phyloP scores from a whole-genome alignment of 2,113 vertebrate species.

The Cheirogaleus medius region DNA sequence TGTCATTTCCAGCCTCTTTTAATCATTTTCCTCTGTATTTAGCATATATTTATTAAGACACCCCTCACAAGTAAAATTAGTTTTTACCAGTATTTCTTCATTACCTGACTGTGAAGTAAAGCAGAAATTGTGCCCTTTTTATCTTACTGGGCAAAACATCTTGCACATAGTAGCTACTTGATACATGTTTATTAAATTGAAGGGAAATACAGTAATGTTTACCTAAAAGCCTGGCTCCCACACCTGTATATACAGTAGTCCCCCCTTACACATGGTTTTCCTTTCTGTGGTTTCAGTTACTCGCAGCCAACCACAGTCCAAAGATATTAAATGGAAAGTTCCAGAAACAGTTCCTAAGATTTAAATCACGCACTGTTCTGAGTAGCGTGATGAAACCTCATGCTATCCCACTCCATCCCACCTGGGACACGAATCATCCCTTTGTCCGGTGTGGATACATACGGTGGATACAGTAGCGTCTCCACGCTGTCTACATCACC shows the following conservation, averaged over 20 bases:
- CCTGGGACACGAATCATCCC: neutral
- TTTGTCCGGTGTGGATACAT: neutral
- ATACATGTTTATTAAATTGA: slow-evolving; percentile 7
- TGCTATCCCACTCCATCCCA: neutral
- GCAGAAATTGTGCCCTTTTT: neutral
- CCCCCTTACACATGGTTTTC: neutral
- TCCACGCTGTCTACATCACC: neutral
- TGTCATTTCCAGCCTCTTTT: neutral
- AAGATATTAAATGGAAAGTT: neutral
- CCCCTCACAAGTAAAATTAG: neutral
- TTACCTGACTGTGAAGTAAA: neutral
- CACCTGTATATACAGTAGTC: neutral
- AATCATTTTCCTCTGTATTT: neutral
- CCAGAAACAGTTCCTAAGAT: neutral
- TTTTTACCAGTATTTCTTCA: neutral
- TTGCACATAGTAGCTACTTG: neutral
- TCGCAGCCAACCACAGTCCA: neutral
- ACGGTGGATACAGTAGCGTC: neutral
- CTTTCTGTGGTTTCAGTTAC: neutral
- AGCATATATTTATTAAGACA: neutral
- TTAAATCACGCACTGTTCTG: neutral
- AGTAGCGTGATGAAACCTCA: neutral
- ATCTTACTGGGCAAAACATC: neutral
- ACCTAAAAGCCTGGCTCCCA: neutral
- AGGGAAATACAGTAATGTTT: neutral